A percentile compares a stretch with the other conserved stretches of the same genome.
Conservation (phyloP, 2,113 vertebrate genomes). For the Syngnathoides biaculeatus region DNA sequence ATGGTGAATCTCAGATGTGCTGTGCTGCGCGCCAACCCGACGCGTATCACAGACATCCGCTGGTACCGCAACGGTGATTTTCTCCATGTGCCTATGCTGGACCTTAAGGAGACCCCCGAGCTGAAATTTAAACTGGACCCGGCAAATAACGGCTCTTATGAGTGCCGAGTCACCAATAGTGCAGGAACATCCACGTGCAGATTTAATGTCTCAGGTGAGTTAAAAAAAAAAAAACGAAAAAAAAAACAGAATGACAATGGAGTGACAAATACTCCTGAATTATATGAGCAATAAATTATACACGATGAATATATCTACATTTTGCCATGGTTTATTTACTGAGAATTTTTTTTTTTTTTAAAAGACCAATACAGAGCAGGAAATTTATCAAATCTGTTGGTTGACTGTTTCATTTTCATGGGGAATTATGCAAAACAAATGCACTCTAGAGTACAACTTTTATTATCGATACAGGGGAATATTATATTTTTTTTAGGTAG, state of each 20-base stretch:
- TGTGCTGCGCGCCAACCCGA: constrained; percentile 84
- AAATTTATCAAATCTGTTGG: not conserved
- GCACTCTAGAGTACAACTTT: too few species aligned
- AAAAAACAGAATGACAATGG: not conserved
- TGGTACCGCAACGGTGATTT: constrained; percentile 85
- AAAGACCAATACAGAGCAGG: too few species aligned
- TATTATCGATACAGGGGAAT: too few species aligned
- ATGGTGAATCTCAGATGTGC: constrained; percentile 81
- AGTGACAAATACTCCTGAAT: not conserved
- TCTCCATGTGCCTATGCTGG: constrained; percentile 67
- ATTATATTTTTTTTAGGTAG: too few species aligned
- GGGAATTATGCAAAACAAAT: too few species aligned
- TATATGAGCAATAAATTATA: too few species aligned
- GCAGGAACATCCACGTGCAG: constrained; percentile 84
- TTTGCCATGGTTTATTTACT: too few species aligned
- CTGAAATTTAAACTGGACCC: constrained; percentile 82
- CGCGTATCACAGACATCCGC: constrained; percentile 79
- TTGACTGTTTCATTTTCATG: too few species aligned
- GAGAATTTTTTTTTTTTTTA: not conserved
- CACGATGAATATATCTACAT: too few species aligned
- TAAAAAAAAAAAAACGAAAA: too few species aligned
- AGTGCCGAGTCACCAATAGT: constrained; percentile 87
- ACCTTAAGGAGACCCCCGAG: constrained; percentile 82
- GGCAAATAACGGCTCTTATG: constrained; percentile 84
- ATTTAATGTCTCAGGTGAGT: constrained; percentile 92